Evolutionary conservation across 1,140 invertebrate genomes (phyloP).

Genomic region (Scaptomyza montana): DNA sequence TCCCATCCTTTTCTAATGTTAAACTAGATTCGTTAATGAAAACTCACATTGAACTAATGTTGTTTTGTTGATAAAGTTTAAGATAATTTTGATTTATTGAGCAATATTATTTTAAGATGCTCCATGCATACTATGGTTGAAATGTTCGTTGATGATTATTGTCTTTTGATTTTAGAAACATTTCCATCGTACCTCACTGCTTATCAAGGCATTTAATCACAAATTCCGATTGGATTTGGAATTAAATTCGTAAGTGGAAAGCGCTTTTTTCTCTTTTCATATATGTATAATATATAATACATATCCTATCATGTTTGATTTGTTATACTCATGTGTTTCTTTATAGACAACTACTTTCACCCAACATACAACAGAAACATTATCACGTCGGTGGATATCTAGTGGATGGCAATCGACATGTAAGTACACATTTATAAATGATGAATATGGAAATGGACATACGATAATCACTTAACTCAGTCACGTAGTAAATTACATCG

Average conservation of each 20-base stretch:
- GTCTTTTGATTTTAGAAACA: constrained; percentile 91
- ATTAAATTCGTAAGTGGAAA: constrained; percentile 94
- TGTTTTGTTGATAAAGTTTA: no score
- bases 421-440: constrained; percentile 49
- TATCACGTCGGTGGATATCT: constrained; percentile 87
- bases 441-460: no score
- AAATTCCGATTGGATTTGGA: constrained; percentile 97
- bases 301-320: neutral
- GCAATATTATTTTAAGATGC: no score
- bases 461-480: no score
- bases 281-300: neutral
- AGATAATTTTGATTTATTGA: no score
- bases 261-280: neutral
- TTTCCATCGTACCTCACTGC: constrained; percentile 95
- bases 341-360: constrained; percentile 91
- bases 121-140: no score
- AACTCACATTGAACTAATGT: no score
- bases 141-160: neutral
- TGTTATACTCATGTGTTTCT: neutral
- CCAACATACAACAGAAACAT: constrained; percentile 92
- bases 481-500: no score
- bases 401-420: constrained; percentile 82
- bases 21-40: no score
- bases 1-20: no score
- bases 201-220: constrained; percentile 98